These are phyloP conservation scores for Heteronetta atricapilla DNA, from an alignment of 2,113 vertebrate species.

Conservation along the genomic window DNA sequence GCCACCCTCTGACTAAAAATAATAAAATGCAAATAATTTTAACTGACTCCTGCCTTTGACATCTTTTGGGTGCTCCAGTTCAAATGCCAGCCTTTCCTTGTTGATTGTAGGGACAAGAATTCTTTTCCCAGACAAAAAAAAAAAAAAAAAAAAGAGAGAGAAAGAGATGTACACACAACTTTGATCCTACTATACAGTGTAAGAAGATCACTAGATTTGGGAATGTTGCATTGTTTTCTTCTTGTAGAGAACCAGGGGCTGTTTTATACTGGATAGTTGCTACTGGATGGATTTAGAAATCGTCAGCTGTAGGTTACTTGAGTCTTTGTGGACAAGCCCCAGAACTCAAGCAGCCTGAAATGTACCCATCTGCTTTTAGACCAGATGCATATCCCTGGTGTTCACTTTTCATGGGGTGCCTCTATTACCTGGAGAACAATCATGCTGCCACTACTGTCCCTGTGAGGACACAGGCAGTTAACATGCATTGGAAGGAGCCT, in stretches of 20 bases:
- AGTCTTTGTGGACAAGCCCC: background rate
- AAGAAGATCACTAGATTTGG: background rate
- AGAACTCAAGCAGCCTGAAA: background rate
- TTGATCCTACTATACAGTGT: background rate
- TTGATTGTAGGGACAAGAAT: background rate
- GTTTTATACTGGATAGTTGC: background rate
- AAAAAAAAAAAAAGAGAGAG: too few species aligned
- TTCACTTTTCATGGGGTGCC: rapidly evolving
- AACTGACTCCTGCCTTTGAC: background rate
- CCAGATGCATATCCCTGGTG: rapidly evolving
- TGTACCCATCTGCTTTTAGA: background rate
- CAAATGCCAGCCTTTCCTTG: background rate
- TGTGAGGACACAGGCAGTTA: background rate
- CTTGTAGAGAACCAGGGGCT: background rate
- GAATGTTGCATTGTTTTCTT: background rate
- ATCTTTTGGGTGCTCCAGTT: background rate
- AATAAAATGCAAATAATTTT: background rate
- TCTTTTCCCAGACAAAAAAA: background rate
- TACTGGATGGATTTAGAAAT: background rate
- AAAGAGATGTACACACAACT: background rate
- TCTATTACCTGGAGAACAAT: background rate
- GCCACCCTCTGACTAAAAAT: constrained; percentile 23
- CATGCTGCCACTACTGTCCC: background rate
- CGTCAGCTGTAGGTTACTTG: rapidly evolving
- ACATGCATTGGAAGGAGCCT: rapidly evolving